Evolutionary conservation across 2,888 invertebrate species (phyloP), one percentile per base, ranked within the genome.

Genomic region (Sceliomorpha sp.): DNA sequence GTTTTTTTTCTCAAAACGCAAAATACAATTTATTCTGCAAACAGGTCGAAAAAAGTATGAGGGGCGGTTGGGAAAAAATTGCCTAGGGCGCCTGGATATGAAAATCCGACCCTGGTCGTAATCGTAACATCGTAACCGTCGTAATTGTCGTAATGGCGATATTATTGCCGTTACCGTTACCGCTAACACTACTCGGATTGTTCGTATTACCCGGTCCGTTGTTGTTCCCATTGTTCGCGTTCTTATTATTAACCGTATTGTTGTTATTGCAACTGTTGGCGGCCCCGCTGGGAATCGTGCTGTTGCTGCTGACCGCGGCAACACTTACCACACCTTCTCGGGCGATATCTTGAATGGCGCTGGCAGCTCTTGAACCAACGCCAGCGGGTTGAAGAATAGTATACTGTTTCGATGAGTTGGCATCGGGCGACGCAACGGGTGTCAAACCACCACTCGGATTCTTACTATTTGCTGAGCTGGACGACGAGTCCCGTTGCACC

Each of bases 351-450:
- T 95, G 95, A 83, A 95, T 90, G 13, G 94, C 95, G 29, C 94
- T 94, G 40, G 95, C 95, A 0, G 95, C 95, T 44, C 95, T 91
- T 13, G 95, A 95, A 1, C 95, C 94, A 0, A 92, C 91, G 20
- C 93, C 94, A 7, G 95, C 95, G 0, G 96, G 96, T 88, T 96
- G 96, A 70, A 96, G 90, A 75, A 95, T 95, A 66, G 96, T 96
- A 85, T 96, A 96, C 86, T 96, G 95, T 89, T 96, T 96, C 66
- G 93, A 92, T 6, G 89, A 91, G 79, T 76, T 86, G 79, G 81
- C 83, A 83, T 91, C 76, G 86, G 91, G 85, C 53, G 85, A 80
- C 84, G 90, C 78, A 84, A 91, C 84, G 36, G 85, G 80, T 1
- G 86, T 74, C 2, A 84, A 50, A 79, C 89, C 76, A 12, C 74